These are phyloP conservation scores for Simalia tracyae DNA, from an alignment of 2,797 vertebrate genomes.

Conservation along the genomic window DNA sequence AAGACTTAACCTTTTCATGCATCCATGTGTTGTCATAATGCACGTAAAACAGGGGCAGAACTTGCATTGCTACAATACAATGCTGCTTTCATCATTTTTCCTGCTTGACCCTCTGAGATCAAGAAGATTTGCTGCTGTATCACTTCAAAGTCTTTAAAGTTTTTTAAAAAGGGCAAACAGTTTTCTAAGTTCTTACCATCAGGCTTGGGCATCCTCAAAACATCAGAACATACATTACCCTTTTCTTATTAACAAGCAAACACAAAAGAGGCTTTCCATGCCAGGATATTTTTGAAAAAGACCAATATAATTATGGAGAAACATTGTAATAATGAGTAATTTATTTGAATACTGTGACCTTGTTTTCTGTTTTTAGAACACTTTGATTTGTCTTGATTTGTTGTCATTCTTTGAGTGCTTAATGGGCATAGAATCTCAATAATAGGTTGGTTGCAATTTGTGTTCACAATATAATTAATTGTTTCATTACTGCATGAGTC, in stretches of 20 bases:
- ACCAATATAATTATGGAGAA: background rate
- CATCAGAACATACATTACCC: background rate
- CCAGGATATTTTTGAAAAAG: background rate
- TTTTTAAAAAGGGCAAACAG: background rate
- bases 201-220: background rate
- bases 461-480: slow-evolving; percentile 20
- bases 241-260: background rate
- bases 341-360: background rate
- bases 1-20: background rate
- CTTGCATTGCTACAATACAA: background rate
- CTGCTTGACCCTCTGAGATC: background rate
- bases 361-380: slow-evolving; percentile 32
- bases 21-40: background rate
- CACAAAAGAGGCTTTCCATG: background rate
- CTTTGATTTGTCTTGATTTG: background rate
- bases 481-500: slow-evolving; percentile 27
- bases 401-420: slow-evolving; percentile 38
- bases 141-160: background rate
- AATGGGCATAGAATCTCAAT: slow-evolving; percentile 38
- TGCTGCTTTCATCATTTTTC: background rate
- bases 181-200: background rate
- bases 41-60: background rate
- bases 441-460: background rate
- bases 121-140: background rate
- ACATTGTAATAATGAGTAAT: slow-evolving; percentile 17